These are phyloP conservation scores for Agrochola lychnidis DNA, from an alignment of 2,888 invertebrate genomes.

Conservation along the genomic window DNA sequence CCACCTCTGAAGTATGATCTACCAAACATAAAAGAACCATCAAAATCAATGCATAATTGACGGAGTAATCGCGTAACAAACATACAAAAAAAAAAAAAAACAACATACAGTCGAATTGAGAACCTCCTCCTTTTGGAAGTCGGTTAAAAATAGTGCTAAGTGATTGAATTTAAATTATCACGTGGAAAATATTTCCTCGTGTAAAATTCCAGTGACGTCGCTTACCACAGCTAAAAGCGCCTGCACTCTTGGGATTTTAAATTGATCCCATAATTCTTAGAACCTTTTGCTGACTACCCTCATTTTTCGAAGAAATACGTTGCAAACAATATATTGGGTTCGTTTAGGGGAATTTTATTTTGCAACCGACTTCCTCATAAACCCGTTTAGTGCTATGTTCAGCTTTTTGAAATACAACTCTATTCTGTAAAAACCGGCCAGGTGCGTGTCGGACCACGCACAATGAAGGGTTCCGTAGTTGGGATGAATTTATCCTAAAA, in stretches of 20 bases:
- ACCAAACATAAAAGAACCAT: no score
- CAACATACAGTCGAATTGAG: no score
- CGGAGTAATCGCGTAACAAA: no score
- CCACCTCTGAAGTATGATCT: no score
- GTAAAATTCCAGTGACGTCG: conserved; percentile 35
- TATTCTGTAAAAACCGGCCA: no score
- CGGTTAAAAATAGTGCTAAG: conserved; percentile 27
- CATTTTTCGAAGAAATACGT: conserved; percentile 46
- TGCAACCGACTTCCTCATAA: background rate
- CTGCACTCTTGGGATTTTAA: conserved; percentile 52
- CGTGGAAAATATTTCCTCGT: conserved; percentile 26
- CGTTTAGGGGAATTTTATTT: conserved; percentile 1
- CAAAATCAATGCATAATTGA: no score
- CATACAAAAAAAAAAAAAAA: no score
- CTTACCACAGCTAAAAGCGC: conserved; percentile 38
- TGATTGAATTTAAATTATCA: conserved; percentile 47
- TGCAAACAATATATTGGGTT: conserved; percentile 44
- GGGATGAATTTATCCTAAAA: no score
- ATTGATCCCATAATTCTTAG: conserved; percentile 59
- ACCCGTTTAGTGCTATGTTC: background rate
- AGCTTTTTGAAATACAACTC: background rate
- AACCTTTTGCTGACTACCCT: conserved; percentile 38
- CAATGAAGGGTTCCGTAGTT: no score
- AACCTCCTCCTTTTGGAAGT: no score
- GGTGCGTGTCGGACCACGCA: no score